phyloP scores from a whole-genome alignment of 2,113 vertebrate genomes.

The Serilophus lunatus region DNA sequence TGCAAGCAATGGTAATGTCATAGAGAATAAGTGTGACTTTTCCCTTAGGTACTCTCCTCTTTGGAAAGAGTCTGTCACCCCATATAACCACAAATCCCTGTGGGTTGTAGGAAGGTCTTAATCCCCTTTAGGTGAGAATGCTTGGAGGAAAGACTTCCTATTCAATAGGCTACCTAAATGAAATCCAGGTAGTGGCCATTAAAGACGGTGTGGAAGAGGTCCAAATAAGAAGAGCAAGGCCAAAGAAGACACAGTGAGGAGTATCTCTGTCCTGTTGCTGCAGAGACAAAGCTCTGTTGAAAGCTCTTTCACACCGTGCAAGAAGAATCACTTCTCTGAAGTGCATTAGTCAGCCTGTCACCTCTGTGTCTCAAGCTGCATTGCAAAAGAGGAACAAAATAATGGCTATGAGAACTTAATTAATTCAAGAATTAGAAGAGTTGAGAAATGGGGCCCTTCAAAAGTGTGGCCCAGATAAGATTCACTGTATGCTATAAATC shows the following conservation, averaged over 20 bases:
- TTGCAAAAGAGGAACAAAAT: constrained; percentile 31
- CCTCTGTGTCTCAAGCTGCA: constrained; percentile 27
- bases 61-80: background rate
- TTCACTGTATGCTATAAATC: constrained; percentile 36
- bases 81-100: background rate
- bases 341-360: constrained; percentile 64
- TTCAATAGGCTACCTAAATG: background rate
- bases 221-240: background rate
- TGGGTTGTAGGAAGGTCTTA: background rate
- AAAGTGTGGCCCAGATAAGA: constrained; percentile 52
- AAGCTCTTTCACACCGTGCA: background rate
- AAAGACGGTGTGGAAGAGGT: background rate
- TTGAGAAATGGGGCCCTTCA: constrained; percentile 50
- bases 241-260: background rate
- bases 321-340: constrained; percentile 66
- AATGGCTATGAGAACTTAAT: constrained; percentile 58
- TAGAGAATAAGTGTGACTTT: background rate
- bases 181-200: background rate
- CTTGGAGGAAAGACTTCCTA: background rate
- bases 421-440: constrained; percentile 69
- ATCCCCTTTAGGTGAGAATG: background rate
- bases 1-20: background rate
- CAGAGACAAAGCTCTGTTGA: constrained; percentile 48
- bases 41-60: background rate
- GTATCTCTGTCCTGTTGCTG: constrained; percentile 30